Conservation (phyloP, 2,888 invertebrate species). For the Phaonia tiefii region DNA sequence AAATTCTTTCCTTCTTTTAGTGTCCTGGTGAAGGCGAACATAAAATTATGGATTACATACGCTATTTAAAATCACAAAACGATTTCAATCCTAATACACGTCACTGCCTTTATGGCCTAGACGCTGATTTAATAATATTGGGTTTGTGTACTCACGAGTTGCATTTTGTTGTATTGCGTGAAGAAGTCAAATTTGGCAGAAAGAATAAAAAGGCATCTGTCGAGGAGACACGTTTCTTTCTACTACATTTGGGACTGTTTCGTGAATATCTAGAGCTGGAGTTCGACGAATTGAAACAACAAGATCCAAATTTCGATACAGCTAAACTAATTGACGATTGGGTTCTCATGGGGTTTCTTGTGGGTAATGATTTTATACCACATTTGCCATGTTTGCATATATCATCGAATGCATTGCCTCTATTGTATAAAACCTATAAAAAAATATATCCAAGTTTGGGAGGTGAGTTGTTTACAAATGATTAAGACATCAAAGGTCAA, state of each 20-base stretch:
- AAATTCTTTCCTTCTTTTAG: conserved; percentile 80
- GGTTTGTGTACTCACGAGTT: conserved; percentile 97
- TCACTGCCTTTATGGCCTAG: conserved; percentile 97
- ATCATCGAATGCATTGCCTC: conserved; percentile 91
- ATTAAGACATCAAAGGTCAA: too few relatives aligned
- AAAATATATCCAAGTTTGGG: conserved; percentile 91
- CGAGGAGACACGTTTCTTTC: conserved; percentile 95
- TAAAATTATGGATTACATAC: conserved; percentile 99
- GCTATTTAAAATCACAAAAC: conserved; percentile 91
- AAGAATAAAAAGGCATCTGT: conserved; percentile 87
- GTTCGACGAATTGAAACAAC: conserved; percentile 86
- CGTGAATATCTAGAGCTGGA: conserved; percentile 96
- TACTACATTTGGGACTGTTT: conserved; percentile 94
- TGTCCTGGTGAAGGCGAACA: conserved; percentile 99
- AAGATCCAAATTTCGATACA: conserved; percentile 88
- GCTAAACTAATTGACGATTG: conserved; percentile 98
- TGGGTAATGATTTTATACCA: conserved; percentile 99
- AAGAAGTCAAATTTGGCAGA: conserved; percentile 92
- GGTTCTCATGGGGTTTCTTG: conserved; percentile 97
- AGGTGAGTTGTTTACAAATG: conserved; percentile 83
- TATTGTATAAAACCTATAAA: conserved; percentile 94
- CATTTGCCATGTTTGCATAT: conserved; percentile 97
- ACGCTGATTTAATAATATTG: conserved; percentile 98
- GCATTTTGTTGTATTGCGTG: conserved; percentile 95
- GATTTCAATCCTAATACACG: conserved; percentile 94